phyloP scores from a whole-genome alignment of 1,140 invertebrate species.

The Apocrypta bakeri region DNA sequence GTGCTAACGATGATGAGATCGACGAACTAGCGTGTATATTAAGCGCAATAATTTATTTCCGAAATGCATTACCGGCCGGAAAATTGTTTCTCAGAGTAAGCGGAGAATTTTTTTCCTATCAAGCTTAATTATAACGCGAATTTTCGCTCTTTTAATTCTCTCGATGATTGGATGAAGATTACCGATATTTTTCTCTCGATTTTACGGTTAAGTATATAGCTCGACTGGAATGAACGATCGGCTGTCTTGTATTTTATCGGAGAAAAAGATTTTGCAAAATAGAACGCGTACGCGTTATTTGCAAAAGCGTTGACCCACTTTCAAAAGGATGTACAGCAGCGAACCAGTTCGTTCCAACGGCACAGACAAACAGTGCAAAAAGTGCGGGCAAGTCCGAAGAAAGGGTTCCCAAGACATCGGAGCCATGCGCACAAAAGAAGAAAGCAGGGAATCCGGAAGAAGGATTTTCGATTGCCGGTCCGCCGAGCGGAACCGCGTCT shows the following conservation, averaged over 20 bases:
- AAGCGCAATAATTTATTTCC: slow-evolving; percentile 46
- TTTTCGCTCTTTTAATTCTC: slow-evolving; percentile 16
- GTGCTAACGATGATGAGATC: slow-evolving; percentile 23
- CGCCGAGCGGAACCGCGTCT: slow-evolving; percentile 32
- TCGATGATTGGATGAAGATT: slow-evolving; percentile 12
- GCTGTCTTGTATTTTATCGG: neutral
- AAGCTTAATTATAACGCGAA: slow-evolving; percentile 33
- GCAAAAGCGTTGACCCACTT: neutral
- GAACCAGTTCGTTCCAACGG: neutral
- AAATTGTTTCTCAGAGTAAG: slow-evolving; percentile 29
- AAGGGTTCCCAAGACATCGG: slow-evolving; percentile 9
- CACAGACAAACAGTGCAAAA: neutral
- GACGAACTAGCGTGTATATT: neutral
- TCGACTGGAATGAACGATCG: too few species aligned
- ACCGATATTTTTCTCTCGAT: too few species aligned
- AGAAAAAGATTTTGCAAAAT: neutral
- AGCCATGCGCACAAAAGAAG: neutral
- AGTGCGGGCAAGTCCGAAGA: neutral
- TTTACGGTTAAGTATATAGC: too few species aligned
- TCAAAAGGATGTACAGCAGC: neutral
- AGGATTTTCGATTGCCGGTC: slow-evolving; percentile 38
- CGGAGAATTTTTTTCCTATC: neutral
- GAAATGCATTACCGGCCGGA: slow-evolving; percentile 35
- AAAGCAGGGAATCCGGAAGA: slow-evolving; percentile 30
- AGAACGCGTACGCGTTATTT: neutral